phyloP scores from a whole-genome alignment of 1,140 invertebrate genomes.

The Pinna nobilis region DNA sequence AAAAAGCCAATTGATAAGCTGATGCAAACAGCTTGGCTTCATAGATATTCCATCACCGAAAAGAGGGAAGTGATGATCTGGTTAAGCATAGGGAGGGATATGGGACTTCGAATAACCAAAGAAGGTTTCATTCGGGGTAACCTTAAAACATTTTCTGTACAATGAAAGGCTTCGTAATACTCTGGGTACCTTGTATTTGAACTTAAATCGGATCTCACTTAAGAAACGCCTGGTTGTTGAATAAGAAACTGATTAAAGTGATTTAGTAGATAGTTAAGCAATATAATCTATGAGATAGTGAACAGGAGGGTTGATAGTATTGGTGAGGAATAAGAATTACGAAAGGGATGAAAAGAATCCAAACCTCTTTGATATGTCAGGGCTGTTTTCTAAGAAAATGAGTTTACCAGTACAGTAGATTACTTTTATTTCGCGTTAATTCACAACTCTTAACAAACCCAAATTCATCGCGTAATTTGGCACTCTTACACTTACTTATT shows the following conservation, averaged over 20 bases:
- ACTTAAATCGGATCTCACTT: neutral
- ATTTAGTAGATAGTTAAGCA: neutral
- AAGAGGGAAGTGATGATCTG: neutral
- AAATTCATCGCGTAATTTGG: too few species aligned
- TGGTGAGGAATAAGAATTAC: neutral
- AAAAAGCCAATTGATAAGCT: too few species aligned
- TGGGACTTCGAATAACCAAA: neutral
- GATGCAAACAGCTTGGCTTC: conserved; percentile 5
- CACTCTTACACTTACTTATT: too few species aligned
- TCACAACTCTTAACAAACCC: too few species aligned
- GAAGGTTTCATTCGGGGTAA: neutral
- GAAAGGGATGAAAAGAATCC: neutral
- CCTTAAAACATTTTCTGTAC: conserved; percentile 19
- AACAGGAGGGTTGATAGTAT: neutral
- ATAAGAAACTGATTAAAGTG: neutral
- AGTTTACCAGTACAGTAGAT: too few species aligned
- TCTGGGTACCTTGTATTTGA: neutral
- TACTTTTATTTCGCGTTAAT: too few species aligned
- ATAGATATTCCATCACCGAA: neutral
- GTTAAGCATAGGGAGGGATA: neutral
- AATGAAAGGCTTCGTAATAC: conserved; percentile 15
- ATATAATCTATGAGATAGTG: conserved; percentile 8
- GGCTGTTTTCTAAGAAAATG: neutral
- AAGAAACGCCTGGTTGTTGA: conserved; percentile 14
- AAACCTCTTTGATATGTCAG: neutral